Base-by-base conservation (phyloP, 2,797 vertebrate species). In the Dryobates pubescens region DNA sequence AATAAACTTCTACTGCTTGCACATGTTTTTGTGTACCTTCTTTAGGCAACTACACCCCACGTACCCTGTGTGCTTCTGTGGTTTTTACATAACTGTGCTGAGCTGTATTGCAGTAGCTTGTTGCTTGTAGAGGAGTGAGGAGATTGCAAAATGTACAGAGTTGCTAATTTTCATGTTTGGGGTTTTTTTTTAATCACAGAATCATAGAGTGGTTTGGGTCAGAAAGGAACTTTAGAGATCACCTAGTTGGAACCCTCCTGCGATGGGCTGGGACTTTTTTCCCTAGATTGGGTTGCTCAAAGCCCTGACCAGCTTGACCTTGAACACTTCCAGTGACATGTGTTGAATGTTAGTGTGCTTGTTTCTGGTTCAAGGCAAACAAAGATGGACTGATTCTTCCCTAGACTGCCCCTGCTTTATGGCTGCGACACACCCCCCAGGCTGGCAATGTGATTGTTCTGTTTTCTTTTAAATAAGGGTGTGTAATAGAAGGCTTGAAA, bases 381-480 rank as follows among this genome's bases (percentile, higher is more conserved):
- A 68, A 43, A 18, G 14, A 34, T 0, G 6, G 43, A 26, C 74
- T 81, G 1, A 53, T 26, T 70, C 63, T 80, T 38, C 62, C 64
- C 34, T 16, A 2, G 1, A 32, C 58, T 80, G 58, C 72, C 76
- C n/a, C 70, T 89, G 7, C 68, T 76, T 73, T 67, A 27, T 34
- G 77, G 64, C 76, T 51, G 49, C 63, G 36, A 0, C 63, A 64
- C 43, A 32, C 51, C 30, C 27, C 27, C 30, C 54, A 56, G 76
- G 71, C 41, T 65, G 73, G 51, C 87, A 38, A 1, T 4, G 0
- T 17, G 71, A 82, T 59, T 10, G 2, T 58, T 83, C 61, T 61
- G 49, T 91, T 94, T 95, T 34, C 95, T 93, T 92, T 91, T 85
- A 92, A 93, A 91, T 72, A 88, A 86, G 56, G 51, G 32, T 51